Base-by-base conservation (phyloP, 2,888 invertebrate genomes). In the Gortyna flavago region DNA sequence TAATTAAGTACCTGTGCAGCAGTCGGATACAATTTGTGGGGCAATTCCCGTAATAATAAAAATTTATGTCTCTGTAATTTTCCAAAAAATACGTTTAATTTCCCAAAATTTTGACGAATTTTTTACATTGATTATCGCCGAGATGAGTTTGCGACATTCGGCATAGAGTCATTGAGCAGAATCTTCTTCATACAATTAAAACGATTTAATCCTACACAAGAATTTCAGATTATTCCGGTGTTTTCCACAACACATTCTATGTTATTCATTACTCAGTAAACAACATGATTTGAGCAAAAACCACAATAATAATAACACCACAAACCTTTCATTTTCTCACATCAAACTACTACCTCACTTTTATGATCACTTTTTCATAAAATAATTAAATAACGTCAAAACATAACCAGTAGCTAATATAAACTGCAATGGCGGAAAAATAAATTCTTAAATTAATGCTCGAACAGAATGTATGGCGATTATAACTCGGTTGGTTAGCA, bases 341-440 rank as follows among this genome's bases (percentile, higher is more conserved):
- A 73, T 32, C 16, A 16, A n/a, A 51, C 8, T 7, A 16, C 44
- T 29, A 48, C 29, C 16, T 44, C 59, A 67, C 38, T 44, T 29
- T 7, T 2, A 57, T 1, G 5, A 35, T 44, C 48, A 73, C 70
- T 13, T n/a, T 29, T 61, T 41, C 16, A 44, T 38, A 18, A 59
- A 32, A 32, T 18, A 38, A 44, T 21, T n/a, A 32, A 61, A 51
- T 16, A 41, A 77, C 85, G 81, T 77, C 85, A 67, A 48, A 9
- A 65, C 59, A 5, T 64, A 72, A 18, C 41, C 57, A 62, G 72
- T 38, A 68, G 64, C 69, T 9, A 57, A 54, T 75, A 62, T 68
- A 71, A 65, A 84, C 78, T 84, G 78, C 41, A 59, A 21, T 65
- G n/a, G 9, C 32, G 54, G 71, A 66, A 82, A 72, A 83, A 75